Conservation (phyloP, 2,113 vertebrate genomes). For the Leptobrachium ailaonicum region DNA sequence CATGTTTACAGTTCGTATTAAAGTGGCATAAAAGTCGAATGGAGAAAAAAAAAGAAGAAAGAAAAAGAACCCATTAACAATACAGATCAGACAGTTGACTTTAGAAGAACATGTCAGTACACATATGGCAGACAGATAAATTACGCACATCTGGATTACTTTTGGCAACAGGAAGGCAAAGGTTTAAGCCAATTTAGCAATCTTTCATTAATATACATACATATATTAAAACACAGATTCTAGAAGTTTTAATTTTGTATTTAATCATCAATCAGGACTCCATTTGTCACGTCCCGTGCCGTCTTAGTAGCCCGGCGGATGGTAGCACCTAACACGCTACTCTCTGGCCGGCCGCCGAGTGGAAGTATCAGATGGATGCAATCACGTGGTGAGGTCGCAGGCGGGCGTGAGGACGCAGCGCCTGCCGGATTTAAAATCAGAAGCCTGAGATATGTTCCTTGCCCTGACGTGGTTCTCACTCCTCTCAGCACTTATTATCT, state of each 20-base stretch:
- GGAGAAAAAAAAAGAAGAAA: conserved; percentile 40
- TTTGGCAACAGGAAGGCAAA: conserved; percentile 75
- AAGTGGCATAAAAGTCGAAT: conserved; percentile 63
- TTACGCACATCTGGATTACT: conserved; percentile 82
- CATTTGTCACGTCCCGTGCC: too few species aligned
- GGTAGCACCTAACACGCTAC: too few species aligned
- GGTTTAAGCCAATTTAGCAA: conserved; percentile 76
- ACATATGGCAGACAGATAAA: conserved; percentile 80
- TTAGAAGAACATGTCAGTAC: conserved; percentile 77
- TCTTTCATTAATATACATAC: conserved; percentile 78
- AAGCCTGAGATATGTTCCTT: too few species aligned
- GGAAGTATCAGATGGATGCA: too few species aligned
- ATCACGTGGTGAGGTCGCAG: too few species aligned
- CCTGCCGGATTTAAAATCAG: too few species aligned
- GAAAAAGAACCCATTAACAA: conserved; percentile 72
- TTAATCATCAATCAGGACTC: not conserved
- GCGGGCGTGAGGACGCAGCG: too few species aligned
- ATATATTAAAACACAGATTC: conserved; percentile 69
- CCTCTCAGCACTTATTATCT: too few species aligned
- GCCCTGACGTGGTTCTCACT: too few species aligned
- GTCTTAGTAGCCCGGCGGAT: too few species aligned
- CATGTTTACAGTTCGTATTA: conserved; percentile 59
- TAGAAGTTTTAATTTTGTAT: conserved; percentile 6
- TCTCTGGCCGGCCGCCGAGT: too few species aligned
- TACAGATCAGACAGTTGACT: conserved; percentile 77